Base-by-base conservation (phyloP, 2,888 invertebrate species). In the Tetranychus truncatus region DNA sequence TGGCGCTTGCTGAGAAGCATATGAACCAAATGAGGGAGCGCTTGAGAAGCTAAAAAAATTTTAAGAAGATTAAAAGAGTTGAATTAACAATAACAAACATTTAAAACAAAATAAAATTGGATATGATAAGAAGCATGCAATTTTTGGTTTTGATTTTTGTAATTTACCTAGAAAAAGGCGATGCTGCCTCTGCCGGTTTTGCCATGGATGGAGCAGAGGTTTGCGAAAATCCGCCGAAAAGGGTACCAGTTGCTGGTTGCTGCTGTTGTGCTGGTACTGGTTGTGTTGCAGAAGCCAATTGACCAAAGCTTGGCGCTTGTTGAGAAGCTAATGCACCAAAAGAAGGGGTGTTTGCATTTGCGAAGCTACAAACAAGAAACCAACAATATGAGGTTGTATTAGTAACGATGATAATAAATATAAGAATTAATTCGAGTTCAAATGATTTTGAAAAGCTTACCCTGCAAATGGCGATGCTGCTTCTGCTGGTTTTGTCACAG, bases 221-320 rank as follows among this genome's bases (percentile, higher is more conserved):
- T 24, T 69, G 69, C 3, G 15, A 5, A n/a, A 69, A 69, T 11
- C 21, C 69, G 5, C 34, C 34, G 34, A 34, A 34, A 15, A 55
- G 9, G 6, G 55, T 7, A 55, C 55, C 55, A 15, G 55, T 55
- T 55, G 55, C 2, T 55, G 9, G 55, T 7, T 55, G 55, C 15
- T 55, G 69, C 69, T 69, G 69, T 11, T 24, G 69, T 20, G n/a
- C 20, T 69, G n/a, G 21, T 11, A 24, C 11, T 24, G 69, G 20
- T 11, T 18, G 69, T 7, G 4, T 11, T 24, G 11, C 0, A 6
- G 69, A 20, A n/a, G 69, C 69, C 11, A 69, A 24, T 69, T 72
- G 72, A 1, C 73, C 73, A 18, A 73, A 73, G 20, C 65, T 73
- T 11, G 73, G 73, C 11, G 55, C 65, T 34, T 73, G 73, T 18